Percentiles rank a stretch among this genome's conserved stretches.
Evolutionary conservation across 2,113 vertebrate species (phyloP).

Genomic region (Bos taurus): ARS-UCD2.0 NC_037329.1:110089001-110089500

Average conservation of each 20-base stretch:
- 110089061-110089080: background rate
- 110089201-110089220: constrained; percentile 49
- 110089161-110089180: background rate
- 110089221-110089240: background rate
- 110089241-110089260: constrained; percentile 33
- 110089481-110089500: background rate
- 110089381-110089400: constrained; percentile 12
- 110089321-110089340: background rate
- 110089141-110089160: constrained; percentile 65
- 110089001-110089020: background rate
- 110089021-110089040: background rate
- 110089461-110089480: background rate
- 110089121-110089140: constrained; percentile 50
- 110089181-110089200: constrained; percentile 60
- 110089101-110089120: constrained; percentile 43
- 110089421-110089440: constrained; percentile 4
- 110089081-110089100: background rate
- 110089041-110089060: background rate
- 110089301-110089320: background rate
- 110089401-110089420: background rate
- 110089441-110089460: constrained; percentile 6
- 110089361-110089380: constrained; percentile 24
- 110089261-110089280: background rate
- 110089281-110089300: background rate
- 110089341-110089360: background rate